phyloP scores from a whole-genome alignment of 2,888 invertebrate species.

The Cloeon dipterum region DNA sequence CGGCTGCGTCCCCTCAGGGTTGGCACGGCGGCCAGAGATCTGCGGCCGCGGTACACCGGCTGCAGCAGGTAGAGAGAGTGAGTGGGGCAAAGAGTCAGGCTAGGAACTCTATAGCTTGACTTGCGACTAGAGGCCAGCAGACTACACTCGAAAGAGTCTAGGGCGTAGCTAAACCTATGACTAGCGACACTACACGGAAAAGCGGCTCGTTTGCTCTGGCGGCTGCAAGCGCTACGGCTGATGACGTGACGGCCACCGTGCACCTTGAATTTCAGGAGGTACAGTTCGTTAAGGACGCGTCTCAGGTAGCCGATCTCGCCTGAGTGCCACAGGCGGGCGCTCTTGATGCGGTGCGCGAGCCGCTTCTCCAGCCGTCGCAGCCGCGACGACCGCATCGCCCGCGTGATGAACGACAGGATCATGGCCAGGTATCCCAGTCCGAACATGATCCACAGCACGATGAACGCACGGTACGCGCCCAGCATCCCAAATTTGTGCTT shows the following conservation, averaged over 20 bases:
- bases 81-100: too few relatives aligned
- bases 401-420: conserved; percentile 66
- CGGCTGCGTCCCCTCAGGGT: conserved; percentile 7
- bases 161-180: background rate
- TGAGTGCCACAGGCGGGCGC: conserved; percentile 46
- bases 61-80: conserved; percentile 14
- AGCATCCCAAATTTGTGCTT: background rate
- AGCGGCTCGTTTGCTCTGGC: background rate
- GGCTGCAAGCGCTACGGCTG: too few relatives aligned
- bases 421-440: conserved; percentile 78
- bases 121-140: too few relatives aligned
- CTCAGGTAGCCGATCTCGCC: conserved; percentile 49
- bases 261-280: conserved; percentile 61
- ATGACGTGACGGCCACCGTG: too few relatives aligned
- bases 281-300: conserved; percentile 56
- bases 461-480: conserved; percentile 51
- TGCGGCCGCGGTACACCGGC: conserved; percentile 45
- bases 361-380: conserved; percentile 52
- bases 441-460: conserved; percentile 75
- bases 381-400: conserved; percentile 50
- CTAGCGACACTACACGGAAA: background rate
- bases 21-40: conserved; percentile 18
- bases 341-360: conserved; percentile 48
- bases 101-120: too few relatives aligned
- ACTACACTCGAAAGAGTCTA: background rate